Conservation (phyloP, 2,888 invertebrate species). For the Cephus runcator region DNA sequence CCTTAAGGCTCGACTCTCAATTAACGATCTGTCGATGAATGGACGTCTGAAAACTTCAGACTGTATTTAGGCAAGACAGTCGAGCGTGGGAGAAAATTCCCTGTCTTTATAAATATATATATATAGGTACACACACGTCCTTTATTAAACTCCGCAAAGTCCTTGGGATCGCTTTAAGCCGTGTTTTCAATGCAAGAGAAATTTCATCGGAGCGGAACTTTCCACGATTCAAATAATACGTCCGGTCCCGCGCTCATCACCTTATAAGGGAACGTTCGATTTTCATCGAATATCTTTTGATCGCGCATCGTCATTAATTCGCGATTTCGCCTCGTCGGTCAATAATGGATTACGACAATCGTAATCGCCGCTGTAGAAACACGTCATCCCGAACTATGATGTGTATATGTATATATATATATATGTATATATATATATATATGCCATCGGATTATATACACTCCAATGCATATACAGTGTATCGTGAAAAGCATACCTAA, state of each 20-base stretch:
- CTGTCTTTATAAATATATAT: not conserved
- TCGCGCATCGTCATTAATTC: conserved; percentile 36
- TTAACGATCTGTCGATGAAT: not conserved
- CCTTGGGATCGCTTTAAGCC: not conserved
- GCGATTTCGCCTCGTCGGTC: conserved; percentile 26
- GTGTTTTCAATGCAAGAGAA: not conserved
- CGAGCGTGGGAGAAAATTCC: not conserved
- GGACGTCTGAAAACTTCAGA: not conserved
- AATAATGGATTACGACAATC: conserved; percentile 41
- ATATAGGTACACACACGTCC: not conserved
- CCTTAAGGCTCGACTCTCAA: not conserved
- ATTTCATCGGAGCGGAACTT: not conserved
- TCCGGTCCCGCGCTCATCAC: not conserved
- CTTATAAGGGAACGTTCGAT: conserved; percentile 31
- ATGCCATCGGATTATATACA: not conserved
- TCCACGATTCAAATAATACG: not conserved
- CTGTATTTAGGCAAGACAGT: not conserved
- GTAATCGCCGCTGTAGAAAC: conserved; percentile 36
- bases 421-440: not conserved
- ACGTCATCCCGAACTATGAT: conserved; percentile 9
- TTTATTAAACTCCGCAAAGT: not conserved
- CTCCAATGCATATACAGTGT: not conserved
- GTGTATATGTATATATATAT: too few relatives aligned
- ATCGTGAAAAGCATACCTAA: not conserved
- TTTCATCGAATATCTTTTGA: conserved; percentile 24